A percentile compares a stretch with the other conserved stretches of the same genome.
Conservation (phyloP, 1,140 invertebrate genomes). For the Halesus radiatus region DNA sequence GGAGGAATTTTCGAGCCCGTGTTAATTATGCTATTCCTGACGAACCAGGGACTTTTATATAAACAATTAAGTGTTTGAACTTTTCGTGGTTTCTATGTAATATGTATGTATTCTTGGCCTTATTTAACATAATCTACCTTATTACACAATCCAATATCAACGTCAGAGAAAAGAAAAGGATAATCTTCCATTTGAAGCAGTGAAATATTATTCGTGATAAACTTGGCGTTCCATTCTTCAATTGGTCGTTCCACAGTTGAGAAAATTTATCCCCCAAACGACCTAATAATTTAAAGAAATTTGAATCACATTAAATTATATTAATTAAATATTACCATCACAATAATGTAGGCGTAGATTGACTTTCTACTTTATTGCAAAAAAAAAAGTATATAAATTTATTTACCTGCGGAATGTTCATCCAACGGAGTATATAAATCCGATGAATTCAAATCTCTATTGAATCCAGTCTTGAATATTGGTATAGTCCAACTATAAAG, state of each 20-base stretch:
- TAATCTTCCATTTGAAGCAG: slow-evolving; percentile 42
- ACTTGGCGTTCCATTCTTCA: slow-evolving; percentile 41
- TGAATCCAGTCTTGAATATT: slow-evolving; percentile 69
- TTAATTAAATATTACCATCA: background rate
- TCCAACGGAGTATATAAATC: slow-evolving; percentile 74
- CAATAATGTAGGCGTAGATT: no score
- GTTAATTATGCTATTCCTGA: no score
- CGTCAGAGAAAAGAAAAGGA: slow-evolving; percentile 5
- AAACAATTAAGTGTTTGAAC: no score
- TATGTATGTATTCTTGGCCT: no score
- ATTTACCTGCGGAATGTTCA: slow-evolving; percentile 71
- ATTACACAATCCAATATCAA: slow-evolving; percentile 46
- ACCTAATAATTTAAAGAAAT: slow-evolving; percentile 16
- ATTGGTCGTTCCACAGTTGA: slow-evolving; percentile 41
- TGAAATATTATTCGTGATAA: slow-evolving; percentile 37
- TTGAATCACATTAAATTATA: no score
- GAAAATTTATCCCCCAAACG: slow-evolving; percentile 42
- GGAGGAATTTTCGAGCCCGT: no score
- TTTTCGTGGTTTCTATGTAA: no score
- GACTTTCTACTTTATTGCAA: no score
- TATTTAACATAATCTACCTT: background rate
- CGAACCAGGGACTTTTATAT: no score
- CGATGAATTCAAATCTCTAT: slow-evolving; percentile 72
- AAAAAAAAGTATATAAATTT: background rate
- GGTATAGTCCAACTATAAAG: slow-evolving; percentile 30